Base-by-base conservation (phyloP, 2,888 invertebrate species). In the Celastrina argiolus region DNA sequence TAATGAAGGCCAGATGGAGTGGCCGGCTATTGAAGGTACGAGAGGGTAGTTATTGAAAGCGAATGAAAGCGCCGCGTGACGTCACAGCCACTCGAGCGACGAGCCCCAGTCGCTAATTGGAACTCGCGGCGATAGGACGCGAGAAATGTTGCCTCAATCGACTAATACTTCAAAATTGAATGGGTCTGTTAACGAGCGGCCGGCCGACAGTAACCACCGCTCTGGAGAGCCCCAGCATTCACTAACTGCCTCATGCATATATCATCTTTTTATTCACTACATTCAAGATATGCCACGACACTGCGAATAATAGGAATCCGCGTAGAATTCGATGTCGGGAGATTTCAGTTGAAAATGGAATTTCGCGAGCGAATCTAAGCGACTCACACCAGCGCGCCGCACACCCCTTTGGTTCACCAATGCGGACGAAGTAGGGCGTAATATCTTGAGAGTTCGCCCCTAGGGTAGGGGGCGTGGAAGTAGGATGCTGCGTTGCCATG, bases 401-500 rank as follows among this genome's bases (percentile, higher is more conserved):
- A 88, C 88, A 88, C 91, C 88, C 89, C 86, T 89, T 88, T 87
- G 80, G 82, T 84, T 86, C 88, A 80, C 89, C 88, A 88, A 88
- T 88, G 84, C 88, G 87, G 82, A 81, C 86, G 87, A 85, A 86
- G 87, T 87, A 88, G 88, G 88, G 89, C 88, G 90, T 88, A 87
- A 87, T 88, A 88, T 87, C 89, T 90, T 86, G 87, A 88, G 87
- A 89, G 87, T 87, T 85, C 86, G 85, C 85, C 88, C 88, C 88
- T 85, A 83, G 89, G 88, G 88, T 91, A 87, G 92, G 85, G 88
- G 91, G 91, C 86, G 91, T 89, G 90, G 91, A 88, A 91, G 88
- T 87, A 88, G 92, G 92, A 90, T 91, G 91, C 92, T 92, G 92
- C 91, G 93, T 93, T 85, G 90, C 91, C 85, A 92, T 92, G 92